phyloP scores from a whole-genome alignment of 2,113 vertebrate genomes.

The Butorides virescens region DNA sequence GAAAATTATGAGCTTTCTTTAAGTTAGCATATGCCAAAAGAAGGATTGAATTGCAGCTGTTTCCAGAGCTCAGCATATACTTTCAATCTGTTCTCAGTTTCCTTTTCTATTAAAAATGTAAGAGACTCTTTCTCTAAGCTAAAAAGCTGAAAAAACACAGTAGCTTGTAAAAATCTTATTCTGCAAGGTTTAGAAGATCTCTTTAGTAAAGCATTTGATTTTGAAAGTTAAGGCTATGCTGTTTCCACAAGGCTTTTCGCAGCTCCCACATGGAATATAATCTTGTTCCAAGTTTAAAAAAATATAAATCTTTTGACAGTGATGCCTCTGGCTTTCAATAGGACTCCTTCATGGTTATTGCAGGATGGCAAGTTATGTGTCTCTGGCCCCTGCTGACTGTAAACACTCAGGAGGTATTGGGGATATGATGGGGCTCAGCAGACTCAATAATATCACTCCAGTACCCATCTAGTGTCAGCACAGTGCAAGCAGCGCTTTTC shows the following conservation, averaged over 20 bases:
- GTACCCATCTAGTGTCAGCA: not conserved
- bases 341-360: not conserved
- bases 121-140: not conserved
- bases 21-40: not conserved
- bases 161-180: not conserved
- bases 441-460: not conserved
- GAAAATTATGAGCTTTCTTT: not conserved
- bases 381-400: not conserved
- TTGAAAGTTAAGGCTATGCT: not conserved
- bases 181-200: not conserved
- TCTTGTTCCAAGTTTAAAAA: not conserved
- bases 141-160: not conserved
- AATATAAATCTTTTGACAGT: not conserved
- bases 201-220: not conserved
- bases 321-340: not conserved
- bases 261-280: not conserved
- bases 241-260: not conserved
- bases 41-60: conserved; percentile 3
- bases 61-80: not conserved
- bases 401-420: not conserved
- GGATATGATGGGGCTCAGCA: not conserved
- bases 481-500: not conserved
- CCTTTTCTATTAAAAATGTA: conserved; percentile 31
- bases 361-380: not conserved
- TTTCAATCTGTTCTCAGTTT: conserved; percentile 18